These are phyloP conservation scores for Oryzias woworae DNA, from an alignment of 2,113 vertebrate species.

Conservation along the genomic window DNA sequence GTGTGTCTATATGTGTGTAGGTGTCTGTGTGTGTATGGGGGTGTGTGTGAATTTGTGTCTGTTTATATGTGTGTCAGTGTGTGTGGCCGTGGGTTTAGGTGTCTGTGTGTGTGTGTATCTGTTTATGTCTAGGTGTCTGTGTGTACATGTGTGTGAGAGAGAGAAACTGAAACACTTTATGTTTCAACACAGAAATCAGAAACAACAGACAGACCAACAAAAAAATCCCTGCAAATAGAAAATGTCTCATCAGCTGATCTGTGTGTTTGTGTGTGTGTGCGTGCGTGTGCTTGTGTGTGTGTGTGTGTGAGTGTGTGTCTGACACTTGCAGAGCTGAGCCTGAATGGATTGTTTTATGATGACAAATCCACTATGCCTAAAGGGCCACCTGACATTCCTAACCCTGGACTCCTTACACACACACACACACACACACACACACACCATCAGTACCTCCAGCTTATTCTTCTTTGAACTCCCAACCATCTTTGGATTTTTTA, in stretches of 20 bases:
- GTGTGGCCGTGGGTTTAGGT: too few species aligned
- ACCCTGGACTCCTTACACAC: slow-evolving; percentile 61
- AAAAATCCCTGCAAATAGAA: slow-evolving; percentile 39
- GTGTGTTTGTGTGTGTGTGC: neutral
- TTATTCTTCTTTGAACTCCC: neutral
- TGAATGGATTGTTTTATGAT: slow-evolving; percentile 78
- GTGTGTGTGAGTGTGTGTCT: slow-evolving; percentile 30
- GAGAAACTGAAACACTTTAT: slow-evolving; percentile 13
- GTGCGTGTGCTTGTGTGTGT: too few species aligned
- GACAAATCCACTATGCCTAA: slow-evolving; percentile 78
- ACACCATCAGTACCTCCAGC: slow-evolving; percentile 24
- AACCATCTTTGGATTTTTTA: too few species aligned
- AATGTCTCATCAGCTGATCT: slow-evolving; percentile 68
- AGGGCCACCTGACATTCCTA: slow-evolving; percentile 82
- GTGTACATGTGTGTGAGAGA: slow-evolving; percentile 1
- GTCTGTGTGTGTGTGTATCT: slow-evolving; percentile 6
- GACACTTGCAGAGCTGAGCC: slow-evolving; percentile 63
- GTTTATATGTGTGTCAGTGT: too few species aligned
- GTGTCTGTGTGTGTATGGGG: too few species aligned
- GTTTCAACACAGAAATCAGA: slow-evolving; percentile 18
- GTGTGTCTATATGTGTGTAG: too few species aligned
- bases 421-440: slow-evolving; percentile 40
- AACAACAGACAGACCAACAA: slow-evolving; percentile 6
- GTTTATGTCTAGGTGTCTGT: neutral
- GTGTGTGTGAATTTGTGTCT: too few species aligned